phyloP scores from a whole-genome alignment of 2,888 invertebrate species.

The Nemoura dubitans region DNA sequence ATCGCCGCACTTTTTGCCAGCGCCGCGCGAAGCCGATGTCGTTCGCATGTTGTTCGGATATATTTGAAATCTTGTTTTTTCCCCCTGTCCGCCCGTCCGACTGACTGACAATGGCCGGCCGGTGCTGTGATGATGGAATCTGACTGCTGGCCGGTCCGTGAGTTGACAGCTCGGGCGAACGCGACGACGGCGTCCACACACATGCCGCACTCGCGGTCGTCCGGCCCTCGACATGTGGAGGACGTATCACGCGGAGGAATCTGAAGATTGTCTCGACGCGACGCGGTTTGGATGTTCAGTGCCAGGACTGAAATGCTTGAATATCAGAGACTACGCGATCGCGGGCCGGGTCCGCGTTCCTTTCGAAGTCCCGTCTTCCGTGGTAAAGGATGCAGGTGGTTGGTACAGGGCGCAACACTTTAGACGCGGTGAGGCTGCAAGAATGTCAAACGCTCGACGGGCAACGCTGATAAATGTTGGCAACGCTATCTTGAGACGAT shows the following conservation, averaged over 20 bases:
- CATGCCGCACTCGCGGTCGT: neutral
- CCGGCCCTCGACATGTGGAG: neutral
- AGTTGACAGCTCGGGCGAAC: conserved; percentile 19
- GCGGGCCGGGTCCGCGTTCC: too few species aligned
- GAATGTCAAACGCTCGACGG: conserved; percentile 27
- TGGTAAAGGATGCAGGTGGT: too few species aligned
- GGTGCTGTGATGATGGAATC: conserved; percentile 24
- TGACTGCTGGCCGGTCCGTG: neutral
- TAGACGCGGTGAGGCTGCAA: neutral
- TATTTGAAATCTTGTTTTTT: conserved; percentile 23
- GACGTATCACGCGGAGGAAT: conserved; percentile 24
- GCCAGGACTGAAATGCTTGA: conserved; percentile 14
- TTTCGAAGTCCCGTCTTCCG: too few species aligned
- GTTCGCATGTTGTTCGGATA: conserved; percentile 22
- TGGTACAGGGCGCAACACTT: conserved; percentile 22
- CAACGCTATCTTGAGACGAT: conserved; percentile 9
- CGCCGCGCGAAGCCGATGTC: conserved; percentile 2
- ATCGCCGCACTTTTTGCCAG: neutral
- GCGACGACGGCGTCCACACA: conserved; percentile 18
- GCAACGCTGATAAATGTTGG: conserved; percentile 8
- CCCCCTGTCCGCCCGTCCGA: neutral
- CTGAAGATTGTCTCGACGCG: conserved; percentile 1
- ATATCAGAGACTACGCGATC: too few species aligned
- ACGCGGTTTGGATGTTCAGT: neutral
- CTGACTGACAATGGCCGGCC: conserved; percentile 31